A percentile compares a stretch with the other conserved stretches of the same genome.
phyloP scores from a whole-genome alignment of 2,113 vertebrate species.

The Xiphias gladius region DNA sequence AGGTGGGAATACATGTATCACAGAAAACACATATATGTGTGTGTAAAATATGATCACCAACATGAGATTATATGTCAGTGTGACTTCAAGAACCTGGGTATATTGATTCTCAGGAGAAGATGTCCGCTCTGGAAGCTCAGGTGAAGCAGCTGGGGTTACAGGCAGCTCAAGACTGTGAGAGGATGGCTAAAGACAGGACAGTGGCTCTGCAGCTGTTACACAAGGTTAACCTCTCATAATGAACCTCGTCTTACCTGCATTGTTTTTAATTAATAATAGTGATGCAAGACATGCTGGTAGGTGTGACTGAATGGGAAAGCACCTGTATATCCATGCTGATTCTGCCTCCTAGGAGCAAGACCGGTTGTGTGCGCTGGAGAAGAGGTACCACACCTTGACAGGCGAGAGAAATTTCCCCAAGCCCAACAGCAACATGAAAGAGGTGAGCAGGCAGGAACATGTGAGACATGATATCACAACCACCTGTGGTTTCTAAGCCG shows the following conservation, averaged over 20 bases:
- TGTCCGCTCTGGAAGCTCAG: slow-evolving; percentile 91
- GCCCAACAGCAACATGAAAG: slow-evolving; percentile 83
- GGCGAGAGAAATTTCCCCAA: slow-evolving; percentile 89
- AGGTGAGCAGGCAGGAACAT: slow-evolving; percentile 84
- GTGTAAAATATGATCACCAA: background rate
- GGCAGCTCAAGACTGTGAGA: slow-evolving; percentile 90
- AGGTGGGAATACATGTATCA: slow-evolving; percentile 82
- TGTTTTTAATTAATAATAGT: background rate
- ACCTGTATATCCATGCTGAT: background rate
- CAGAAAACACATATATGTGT: background rate
- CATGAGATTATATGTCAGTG: background rate
- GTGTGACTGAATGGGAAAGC: rapidly evolving
- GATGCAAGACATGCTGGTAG: background rate
- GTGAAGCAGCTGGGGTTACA: slow-evolving; percentile 91
- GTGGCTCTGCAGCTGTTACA: slow-evolving; percentile 88
- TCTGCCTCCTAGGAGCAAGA: slow-evolving; percentile 90
- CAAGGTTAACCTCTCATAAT: slow-evolving; percentile 85
- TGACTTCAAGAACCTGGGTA: background rate
- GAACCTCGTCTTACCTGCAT: background rate
- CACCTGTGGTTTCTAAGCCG: slow-evolving; percentile 5
- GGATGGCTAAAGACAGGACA: slow-evolving; percentile 86
- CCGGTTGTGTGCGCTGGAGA: slow-evolving; percentile 87
- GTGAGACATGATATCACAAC: background rate
- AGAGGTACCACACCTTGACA: slow-evolving; percentile 85
- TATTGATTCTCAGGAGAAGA: slow-evolving; percentile 86